Base-by-base conservation (phyloP, 35 echinoderm and acorn worm genomes). In the Acanthaster planci region DNA sequence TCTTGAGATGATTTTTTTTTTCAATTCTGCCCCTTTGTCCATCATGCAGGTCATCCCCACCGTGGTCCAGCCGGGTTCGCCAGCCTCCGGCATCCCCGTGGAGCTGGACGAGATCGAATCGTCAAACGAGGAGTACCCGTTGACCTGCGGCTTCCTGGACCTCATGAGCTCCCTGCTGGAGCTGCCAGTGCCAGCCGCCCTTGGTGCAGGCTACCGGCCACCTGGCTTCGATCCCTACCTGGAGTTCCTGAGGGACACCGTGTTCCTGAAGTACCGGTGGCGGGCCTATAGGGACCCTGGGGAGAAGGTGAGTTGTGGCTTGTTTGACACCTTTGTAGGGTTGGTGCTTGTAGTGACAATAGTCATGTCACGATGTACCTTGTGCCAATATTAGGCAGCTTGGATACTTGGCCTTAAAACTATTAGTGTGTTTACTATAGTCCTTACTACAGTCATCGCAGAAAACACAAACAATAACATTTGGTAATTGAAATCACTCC, bases 201-300 rank as follows among this genome's bases (percentile, higher is more conserved):
- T 99, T 0, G 96, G 96, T 8, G 85, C 83, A 0, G 96, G 96
- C 6, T 92, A 91, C 83, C 58, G 96, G 37, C 55, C 96, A 9
- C 96, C 96, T 15, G 96, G 96, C 40, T 99, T 99, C 68, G 96
- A 94, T 32, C 96, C 96, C 14, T 99, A 99, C 51, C 54, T 99
- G 75, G 89, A 93, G 60, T 99, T 99, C 68, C 78, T 99, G 30
- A 84, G 91, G 68, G 95, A 97, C 51, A 78, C 77, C 2, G 82
- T 97, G 10, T 93, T 97, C 72, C 84, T 97, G 17, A 93, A 92
- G 82, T 97, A 92, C 55, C 60, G 79, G n/a, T 86, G 90, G 4
- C 87, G 95, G 60, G 84, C 95, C 37, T 97, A 97, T 77, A 86
- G 90, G 37, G 82, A 93, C 54, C 81, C 88, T 27, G 84, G 54